A percentile compares a stretch with the other conserved stretches of the same genome.
Evolutionary conservation across 2,888 invertebrate species (phyloP).

Genomic region (Eristalinus aeneus): DNA sequence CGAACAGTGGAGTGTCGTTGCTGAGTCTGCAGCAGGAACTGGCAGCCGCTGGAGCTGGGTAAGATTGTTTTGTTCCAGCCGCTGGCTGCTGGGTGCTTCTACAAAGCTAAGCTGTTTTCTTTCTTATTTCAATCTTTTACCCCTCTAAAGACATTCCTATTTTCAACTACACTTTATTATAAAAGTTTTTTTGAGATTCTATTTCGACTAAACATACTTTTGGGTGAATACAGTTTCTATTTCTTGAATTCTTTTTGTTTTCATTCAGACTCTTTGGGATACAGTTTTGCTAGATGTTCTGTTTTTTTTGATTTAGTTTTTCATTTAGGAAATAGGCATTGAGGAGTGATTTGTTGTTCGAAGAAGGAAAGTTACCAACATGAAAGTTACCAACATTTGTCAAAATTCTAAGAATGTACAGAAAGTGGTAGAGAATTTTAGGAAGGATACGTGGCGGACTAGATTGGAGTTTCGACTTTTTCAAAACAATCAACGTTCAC

Average conservation of each 20-base stretch:
- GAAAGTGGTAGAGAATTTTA: no score
- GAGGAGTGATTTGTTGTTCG: no score
- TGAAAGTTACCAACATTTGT: no score
- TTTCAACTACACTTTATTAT: slow-evolving; percentile 14
- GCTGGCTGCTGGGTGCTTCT: slow-evolving; percentile 43
- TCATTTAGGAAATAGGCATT: no score
- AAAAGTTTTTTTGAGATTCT: slow-evolving; percentile 1
- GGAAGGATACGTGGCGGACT: no score
- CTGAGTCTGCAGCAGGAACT: slow-evolving; percentile 76
- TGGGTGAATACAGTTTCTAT: background rate
- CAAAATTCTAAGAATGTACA: no score
- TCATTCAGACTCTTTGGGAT: background rate
- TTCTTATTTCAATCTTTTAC: background rate
- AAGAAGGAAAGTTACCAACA: no score
- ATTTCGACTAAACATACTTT: background rate
- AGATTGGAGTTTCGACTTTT: no score
- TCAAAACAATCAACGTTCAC: no score
- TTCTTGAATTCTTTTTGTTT: no score
- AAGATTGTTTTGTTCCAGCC: slow-evolving; percentile 46
- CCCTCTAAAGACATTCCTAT: background rate
- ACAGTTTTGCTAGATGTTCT: background rate
- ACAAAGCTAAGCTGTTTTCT: slow-evolving; percentile 42
- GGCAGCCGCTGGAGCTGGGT: slow-evolving; percentile 73
- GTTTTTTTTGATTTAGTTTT: background rate
- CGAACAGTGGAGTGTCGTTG: slow-evolving; percentile 78